phyloP scores from a whole-genome alignment of 2,113 vertebrate genomes.

The Nettapus auritus region DNA sequence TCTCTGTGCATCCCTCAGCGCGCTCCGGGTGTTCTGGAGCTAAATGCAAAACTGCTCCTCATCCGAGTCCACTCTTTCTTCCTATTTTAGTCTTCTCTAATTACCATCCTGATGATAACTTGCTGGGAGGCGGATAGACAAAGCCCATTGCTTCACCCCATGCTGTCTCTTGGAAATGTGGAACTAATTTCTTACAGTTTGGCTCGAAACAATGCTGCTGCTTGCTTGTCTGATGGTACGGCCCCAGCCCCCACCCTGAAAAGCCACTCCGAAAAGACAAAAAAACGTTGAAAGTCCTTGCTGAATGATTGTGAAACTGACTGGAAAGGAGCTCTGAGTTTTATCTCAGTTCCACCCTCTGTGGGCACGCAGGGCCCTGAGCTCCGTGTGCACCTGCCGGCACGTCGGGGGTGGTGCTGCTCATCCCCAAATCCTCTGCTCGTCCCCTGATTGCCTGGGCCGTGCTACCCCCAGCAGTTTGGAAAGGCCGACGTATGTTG shows the following conservation, averaged over 20 bases:
- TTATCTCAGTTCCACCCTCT: background rate
- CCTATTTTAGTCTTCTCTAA: constrained; percentile 50
- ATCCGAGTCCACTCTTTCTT: background rate
- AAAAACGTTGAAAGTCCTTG: background rate
- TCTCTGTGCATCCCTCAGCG: background rate
- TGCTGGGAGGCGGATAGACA: background rate
- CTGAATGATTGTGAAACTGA: background rate
- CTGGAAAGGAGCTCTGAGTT: constrained; percentile 5
- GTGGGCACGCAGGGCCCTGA: background rate
- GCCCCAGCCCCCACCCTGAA: background rate
- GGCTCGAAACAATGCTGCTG: background rate
- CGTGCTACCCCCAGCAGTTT: background rate
- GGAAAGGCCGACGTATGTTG: background rate
- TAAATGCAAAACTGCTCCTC: constrained; percentile 52
- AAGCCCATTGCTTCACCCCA: background rate
- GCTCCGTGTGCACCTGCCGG: background rate
- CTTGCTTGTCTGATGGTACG: background rate
- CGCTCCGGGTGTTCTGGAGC: background rate
- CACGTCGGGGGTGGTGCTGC: background rate
- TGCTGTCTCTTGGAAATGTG: constrained; percentile 4
- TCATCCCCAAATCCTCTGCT: background rate
- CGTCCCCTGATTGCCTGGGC: background rate
- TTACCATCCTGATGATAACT: constrained; percentile 37
- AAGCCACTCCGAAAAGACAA: background rate
- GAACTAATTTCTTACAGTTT: background rate